These are phyloP conservation scores for Euleptes europaea DNA, from an alignment of 2,113 vertebrate genomes.

Conservation along the genomic window DNA sequence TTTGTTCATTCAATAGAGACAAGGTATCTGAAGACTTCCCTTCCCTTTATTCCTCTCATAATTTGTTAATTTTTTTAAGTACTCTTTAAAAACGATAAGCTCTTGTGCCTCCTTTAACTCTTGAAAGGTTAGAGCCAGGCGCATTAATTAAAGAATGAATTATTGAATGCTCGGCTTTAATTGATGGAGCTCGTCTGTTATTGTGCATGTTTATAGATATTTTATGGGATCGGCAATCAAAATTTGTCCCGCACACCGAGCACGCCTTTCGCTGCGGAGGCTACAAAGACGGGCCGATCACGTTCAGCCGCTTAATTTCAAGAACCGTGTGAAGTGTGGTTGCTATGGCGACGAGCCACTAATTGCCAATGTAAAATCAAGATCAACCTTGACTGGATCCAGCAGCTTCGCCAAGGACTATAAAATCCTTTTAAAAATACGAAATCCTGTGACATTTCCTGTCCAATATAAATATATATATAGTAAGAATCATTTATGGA, in stretches of 20 bases:
- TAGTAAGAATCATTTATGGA: not conserved
- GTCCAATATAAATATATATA: constrained; percentile 6
- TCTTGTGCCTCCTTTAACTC: constrained; percentile 74
- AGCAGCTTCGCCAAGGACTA: constrained; percentile 54
- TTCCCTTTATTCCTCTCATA: constrained; percentile 56
- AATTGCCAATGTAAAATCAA: constrained; percentile 78
- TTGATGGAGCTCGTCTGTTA: constrained; percentile 70
- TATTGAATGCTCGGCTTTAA: constrained; percentile 76
- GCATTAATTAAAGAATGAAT: constrained; percentile 81
- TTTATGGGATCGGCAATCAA: constrained; percentile 72
- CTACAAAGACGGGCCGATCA: constrained; percentile 61
- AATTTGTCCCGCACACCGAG: constrained; percentile 53
- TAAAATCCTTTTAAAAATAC: constrained; percentile 44
- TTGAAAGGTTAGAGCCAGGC: constrained; percentile 74
- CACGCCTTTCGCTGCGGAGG: constrained; percentile 51
- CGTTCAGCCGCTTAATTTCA: constrained; percentile 76
- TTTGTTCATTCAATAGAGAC: constrained; percentile 37
- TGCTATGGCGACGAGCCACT: constrained; percentile 79
- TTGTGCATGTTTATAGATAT: constrained; percentile 75
- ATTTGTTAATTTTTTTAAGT: constrained; percentile 74
- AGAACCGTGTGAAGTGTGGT: constrained; percentile 76
- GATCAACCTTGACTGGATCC: constrained; percentile 70
- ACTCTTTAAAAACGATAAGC: constrained; percentile 69
- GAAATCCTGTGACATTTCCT: constrained; percentile 53
- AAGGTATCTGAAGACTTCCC: constrained; percentile 33